A percentile compares a stretch with the other conserved stretches of the same genome.
These are phyloP conservation scores for Zhengitettix transpicula DNA, from an alignment of 2,888 invertebrate species.

Conservation along the genomic window DNA sequence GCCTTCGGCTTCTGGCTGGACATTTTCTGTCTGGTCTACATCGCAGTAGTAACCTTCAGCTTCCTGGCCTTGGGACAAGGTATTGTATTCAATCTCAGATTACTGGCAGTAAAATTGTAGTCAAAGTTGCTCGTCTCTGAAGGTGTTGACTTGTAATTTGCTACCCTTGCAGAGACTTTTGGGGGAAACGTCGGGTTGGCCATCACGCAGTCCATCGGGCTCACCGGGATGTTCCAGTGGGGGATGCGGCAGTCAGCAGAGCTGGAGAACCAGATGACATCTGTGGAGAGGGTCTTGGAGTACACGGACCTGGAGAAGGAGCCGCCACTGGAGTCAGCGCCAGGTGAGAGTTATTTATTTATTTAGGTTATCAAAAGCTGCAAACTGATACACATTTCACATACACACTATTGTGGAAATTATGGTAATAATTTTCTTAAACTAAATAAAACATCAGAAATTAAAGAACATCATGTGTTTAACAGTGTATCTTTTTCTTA, in stretches of 20 bases:
- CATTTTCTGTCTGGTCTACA: constrained; percentile 41
- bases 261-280: constrained; percentile 21
- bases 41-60: constrained; percentile 42
- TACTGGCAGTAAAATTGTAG: too few relatives aligned
- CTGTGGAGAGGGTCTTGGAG: constrained; percentile 34
- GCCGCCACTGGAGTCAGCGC: constrained; percentile 15
- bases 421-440: too few relatives aligned
- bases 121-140: too few relatives aligned
- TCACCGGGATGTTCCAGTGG: constrained; percentile 36
- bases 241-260: constrained; percentile 34
- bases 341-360: too few relatives aligned
- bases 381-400: too few relatives aligned
- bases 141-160: neutral
- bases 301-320: constrained; percentile 31
- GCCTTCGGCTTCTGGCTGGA: constrained; percentile 50
- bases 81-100: too few relatives aligned
- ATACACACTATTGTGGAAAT: too few relatives aligned
- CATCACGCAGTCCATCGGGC: constrained; percentile 21
- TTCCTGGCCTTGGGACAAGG: constrained; percentile 34
- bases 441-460: too few relatives aligned
- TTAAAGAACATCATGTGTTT: too few relatives aligned
- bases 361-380: too few relatives aligned
- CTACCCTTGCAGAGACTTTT: neutral
- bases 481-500: too few relatives aligned
- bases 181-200: constrained; percentile 22